Evolutionary conservation across 2,888 invertebrate genomes (phyloP).

Genomic region (Heliconius erato): DNA sequence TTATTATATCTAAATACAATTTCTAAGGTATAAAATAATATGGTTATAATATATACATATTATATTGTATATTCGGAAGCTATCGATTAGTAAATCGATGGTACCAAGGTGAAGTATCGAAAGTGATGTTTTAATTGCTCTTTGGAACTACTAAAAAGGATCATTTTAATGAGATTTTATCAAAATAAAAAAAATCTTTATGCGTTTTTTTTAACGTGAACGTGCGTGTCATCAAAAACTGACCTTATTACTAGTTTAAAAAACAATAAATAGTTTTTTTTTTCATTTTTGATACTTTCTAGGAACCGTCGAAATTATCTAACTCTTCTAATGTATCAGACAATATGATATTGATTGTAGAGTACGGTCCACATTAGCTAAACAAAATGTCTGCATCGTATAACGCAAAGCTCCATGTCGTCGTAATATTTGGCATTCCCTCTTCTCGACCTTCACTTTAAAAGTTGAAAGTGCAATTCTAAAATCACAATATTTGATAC

Average conservation of each 20-base stretch:
- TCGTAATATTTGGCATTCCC: neutral
- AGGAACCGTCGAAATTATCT: neutral
- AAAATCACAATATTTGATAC: neutral
- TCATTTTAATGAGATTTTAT: no score
- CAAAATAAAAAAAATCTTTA: no score
- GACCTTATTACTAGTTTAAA: no score
- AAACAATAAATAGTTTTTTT: no score
- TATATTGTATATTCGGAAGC: neutral
- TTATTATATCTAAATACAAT: neutral
- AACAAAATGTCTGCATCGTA: neutral
- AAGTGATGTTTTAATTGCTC: no score
- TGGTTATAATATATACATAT: neutral
- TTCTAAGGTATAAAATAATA: neutral
- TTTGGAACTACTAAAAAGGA: no score
- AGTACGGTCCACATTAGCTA: neutral
- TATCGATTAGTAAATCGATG: neutral
- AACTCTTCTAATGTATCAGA: neutral
- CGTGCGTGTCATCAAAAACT: no score
- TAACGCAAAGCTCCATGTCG: neutral
- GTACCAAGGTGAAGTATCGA: no score
- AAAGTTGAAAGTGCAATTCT: conserved; percentile 11
- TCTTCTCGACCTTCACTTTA: conserved; percentile 12
- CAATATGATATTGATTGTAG: neutral
- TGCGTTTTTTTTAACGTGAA: no score
- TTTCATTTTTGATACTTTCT: no score